phyloP scores from a whole-genome alignment of 2,888 invertebrate species.

The Ellobium chinense region DNA sequence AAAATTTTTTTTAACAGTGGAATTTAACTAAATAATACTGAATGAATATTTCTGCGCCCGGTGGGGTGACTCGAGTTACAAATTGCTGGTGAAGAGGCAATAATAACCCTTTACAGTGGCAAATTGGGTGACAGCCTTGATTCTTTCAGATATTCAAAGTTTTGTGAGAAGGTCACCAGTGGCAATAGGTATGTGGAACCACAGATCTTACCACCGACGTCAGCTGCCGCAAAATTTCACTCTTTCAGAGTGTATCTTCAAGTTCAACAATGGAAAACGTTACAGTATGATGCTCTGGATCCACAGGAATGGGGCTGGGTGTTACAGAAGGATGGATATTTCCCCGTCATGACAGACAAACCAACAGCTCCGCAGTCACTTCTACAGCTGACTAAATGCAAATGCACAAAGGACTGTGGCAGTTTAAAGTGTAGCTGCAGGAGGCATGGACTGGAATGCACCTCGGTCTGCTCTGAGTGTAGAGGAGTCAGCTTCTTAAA shows the following conservation, averaged over 20 bases:
- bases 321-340: no score
- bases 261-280: conserved; percentile 44
- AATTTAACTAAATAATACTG: no score
- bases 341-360: no score
- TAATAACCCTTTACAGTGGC: conserved; percentile 33
- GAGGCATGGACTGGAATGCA: conserved; percentile 34
- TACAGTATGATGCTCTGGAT: neutral
- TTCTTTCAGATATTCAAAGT: conserved; percentile 29
- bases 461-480: conserved; percentile 24
- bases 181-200: conserved; percentile 22
- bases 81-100: conserved; percentile 12
- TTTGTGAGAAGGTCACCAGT: neutral
- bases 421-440: neutral
- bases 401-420: neutral
- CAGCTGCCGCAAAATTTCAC: conserved; percentile 41
- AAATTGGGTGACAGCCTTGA: conserved; percentile 10
- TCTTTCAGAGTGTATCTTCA: conserved; percentile 42
- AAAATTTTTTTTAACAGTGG: no score
- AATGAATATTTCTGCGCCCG: no score
- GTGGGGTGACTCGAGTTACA: no score
- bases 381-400: neutral
- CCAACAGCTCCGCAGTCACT: neutral
- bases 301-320: neutral
- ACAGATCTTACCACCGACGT: conserved; percentile 30
- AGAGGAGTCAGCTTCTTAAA: conserved; percentile 6